A percentile compares a stretch with the other conserved stretches of the same genome.
Conservation (phyloP, 2,113 vertebrate species). For the Formicarius rufipectus region DNA sequence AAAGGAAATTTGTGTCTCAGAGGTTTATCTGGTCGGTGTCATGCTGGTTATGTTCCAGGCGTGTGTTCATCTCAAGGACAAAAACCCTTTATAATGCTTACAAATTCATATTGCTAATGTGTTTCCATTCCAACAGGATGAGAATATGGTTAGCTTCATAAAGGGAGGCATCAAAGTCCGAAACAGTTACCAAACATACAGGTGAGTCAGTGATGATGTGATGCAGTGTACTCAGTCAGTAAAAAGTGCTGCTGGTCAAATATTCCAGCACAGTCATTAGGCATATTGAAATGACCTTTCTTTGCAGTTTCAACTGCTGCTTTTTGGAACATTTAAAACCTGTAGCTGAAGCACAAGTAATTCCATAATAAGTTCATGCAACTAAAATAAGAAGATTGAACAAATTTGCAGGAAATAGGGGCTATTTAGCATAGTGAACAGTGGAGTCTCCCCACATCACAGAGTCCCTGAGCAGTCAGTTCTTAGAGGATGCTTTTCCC, state of each 20-base stretch:
- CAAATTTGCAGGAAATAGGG: background rate
- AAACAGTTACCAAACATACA: constrained; percentile 97
- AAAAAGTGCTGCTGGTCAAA: background rate
- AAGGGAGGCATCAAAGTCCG: constrained; percentile 97
- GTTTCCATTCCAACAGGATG: constrained; percentile 81
- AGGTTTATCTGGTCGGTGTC: background rate
- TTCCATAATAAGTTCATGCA: background rate
- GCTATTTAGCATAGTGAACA: background rate
- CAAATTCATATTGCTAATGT: background rate
- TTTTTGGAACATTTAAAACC: background rate
- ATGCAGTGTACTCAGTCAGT: background rate
- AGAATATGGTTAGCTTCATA: constrained; percentile 98
- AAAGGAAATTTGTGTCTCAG: background rate
- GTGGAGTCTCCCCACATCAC: background rate
- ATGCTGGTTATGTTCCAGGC: background rate
- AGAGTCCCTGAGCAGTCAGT: background rate
- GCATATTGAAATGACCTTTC: background rate
- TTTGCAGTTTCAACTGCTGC: background rate
- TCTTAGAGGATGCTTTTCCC: background rate
- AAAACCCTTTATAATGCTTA: background rate
- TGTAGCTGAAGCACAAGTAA: background rate
- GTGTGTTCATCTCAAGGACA: background rate
- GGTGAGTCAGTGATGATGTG: constrained; percentile 71
- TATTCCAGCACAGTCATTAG: background rate
- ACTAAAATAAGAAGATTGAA: background rate